These are phyloP conservation scores for Cochlearius cochlearius DNA, from an alignment of 2,113 vertebrate species.

Conservation along the genomic window DNA sequence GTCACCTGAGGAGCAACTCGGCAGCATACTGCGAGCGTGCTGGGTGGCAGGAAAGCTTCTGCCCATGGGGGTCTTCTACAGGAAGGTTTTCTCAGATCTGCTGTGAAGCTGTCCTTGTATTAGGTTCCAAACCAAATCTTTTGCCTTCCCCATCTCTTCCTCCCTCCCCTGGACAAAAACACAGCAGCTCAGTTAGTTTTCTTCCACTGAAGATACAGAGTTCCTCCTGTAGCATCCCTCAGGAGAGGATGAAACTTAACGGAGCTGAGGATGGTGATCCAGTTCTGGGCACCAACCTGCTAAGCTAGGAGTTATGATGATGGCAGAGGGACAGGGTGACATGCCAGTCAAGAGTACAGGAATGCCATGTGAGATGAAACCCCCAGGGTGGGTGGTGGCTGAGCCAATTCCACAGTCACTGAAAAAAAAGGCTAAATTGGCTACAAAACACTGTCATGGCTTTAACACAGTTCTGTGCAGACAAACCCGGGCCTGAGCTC, in stretches of 20 bases:
- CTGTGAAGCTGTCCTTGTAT: background rate
- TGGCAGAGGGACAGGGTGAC: background rate
- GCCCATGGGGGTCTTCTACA: background rate
- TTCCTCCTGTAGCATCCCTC: background rate
- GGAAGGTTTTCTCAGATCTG: background rate
- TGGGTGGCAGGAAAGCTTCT: background rate
- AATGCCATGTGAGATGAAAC: background rate
- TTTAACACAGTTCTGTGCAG: background rate
- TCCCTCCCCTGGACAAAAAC: background rate
- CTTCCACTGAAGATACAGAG: background rate
- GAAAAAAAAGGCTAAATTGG: background rate
- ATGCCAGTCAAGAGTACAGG: background rate
- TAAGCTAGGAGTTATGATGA: background rate
- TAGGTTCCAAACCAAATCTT: background rate
- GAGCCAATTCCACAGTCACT: background rate
- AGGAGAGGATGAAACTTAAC: background rate
- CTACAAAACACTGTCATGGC: background rate
- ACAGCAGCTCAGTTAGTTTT: background rate
- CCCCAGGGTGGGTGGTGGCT: background rate
- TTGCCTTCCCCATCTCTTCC: background rate
- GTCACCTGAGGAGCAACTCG: background rate
- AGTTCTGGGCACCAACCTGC: background rate
- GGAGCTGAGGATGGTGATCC: background rate
- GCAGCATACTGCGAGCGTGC: background rate
- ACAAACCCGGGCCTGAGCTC: background rate